These are phyloP conservation scores for Gerris buenoi DNA, from an alignment of 1,140 invertebrate species.

Conservation along the genomic window DNA sequence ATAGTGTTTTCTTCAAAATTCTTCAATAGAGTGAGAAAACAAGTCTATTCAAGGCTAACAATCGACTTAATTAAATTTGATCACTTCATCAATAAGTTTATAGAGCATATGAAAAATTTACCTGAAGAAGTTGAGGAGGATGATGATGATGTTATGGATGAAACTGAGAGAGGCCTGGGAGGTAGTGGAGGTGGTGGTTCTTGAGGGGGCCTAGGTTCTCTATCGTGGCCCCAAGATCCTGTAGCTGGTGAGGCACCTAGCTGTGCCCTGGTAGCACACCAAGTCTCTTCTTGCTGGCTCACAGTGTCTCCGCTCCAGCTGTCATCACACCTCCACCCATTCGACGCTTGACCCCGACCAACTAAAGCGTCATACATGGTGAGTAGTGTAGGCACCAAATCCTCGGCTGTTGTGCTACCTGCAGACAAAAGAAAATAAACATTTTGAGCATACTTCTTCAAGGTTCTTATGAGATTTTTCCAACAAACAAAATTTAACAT, in stretches of 20 bases:
- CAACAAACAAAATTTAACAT: no score
- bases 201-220: not conserved
- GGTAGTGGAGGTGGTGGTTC: conserved; percentile 12
- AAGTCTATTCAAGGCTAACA: no score
- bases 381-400: conserved; percentile 46
- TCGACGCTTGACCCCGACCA: conserved; percentile 25
- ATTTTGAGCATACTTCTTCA: no score
- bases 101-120: no score
- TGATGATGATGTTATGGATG: conserved; percentile 63
- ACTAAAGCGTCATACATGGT: conserved; percentile 49
- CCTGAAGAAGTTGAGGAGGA: conserved; percentile 39
- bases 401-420: conserved; percentile 44
- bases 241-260: not conserved
- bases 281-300: not conserved
- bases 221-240: not conserved
- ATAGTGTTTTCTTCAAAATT: no score
- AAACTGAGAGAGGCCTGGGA: conserved; percentile 54
- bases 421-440: conserved; percentile 24
- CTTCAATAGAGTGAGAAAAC: no score
- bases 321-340: conserved; percentile 15
- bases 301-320: conserved; percentile 7
- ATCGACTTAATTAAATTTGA: no score
- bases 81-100: no score
- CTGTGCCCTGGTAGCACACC: not conserved
- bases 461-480: no score